These are phyloP conservation scores for Paratilapia polleni DNA, from an alignment of 2,113 vertebrate genomes.

Conservation along the genomic window DNA sequence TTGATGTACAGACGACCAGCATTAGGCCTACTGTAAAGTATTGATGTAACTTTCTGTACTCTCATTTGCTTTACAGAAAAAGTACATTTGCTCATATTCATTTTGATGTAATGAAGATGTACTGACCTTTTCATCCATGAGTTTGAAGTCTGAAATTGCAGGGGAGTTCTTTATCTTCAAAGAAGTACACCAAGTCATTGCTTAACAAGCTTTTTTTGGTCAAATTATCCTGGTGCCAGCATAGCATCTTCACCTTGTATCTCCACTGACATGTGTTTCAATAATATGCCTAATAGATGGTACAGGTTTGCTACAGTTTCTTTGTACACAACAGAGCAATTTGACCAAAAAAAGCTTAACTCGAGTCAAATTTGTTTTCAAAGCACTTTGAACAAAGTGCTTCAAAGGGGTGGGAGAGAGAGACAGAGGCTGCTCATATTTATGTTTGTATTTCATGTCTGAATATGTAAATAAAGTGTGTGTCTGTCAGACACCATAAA, in stretches of 20 bases:
- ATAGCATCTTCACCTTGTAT: neutral
- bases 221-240: constrained; percentile 4
- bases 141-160: constrained; percentile 5
- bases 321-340: neutral
- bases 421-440: constrained; percentile 60
- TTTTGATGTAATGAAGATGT: constrained; percentile 8
- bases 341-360: constrained; percentile 35
- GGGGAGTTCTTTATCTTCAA: constrained; percentile 2
- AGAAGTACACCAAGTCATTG: neutral
- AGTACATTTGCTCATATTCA: neutral
- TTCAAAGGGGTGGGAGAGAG: constrained; percentile 7
- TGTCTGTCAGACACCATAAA: constrained; percentile 64
- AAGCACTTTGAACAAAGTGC: constrained; percentile 44
- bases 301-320: neutral
- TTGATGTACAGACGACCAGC: constrained; percentile 32
- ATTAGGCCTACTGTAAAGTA: constrained; percentile 34
- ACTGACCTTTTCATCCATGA: neutral
- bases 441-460: constrained; percentile 73
- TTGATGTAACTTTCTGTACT: constrained; percentile 10
- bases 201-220: constrained; percentile 20
- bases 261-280: neutral
- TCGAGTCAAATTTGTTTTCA: constrained; percentile 3
- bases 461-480: constrained; percentile 66
- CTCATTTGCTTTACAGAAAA: constrained; percentile 40
- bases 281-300: neutral